Percentiles rank a stretch among this genome's conserved stretches.
Conservation (phyloP, 2,888 invertebrate genomes). For the Nomada ferruginata region DNA sequence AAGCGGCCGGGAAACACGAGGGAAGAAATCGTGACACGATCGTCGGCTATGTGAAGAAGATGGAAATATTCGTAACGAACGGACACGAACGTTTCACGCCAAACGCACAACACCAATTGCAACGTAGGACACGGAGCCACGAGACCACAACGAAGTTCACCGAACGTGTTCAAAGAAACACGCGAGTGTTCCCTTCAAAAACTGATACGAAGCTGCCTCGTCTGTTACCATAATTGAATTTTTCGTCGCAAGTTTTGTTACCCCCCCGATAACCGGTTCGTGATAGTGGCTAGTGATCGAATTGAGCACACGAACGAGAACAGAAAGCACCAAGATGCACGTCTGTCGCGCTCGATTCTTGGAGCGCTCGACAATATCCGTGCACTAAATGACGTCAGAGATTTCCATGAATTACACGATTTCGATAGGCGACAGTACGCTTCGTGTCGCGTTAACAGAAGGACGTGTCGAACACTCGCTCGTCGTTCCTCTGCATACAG, state of each 20-base stretch:
- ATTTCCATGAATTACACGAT: too few relatives aligned
- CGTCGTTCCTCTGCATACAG: too few relatives aligned
- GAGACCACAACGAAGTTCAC: background rate
- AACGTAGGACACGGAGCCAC: background rate
- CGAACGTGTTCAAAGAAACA: slow-evolving; percentile 1
- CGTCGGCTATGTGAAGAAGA: slow-evolving; percentile 32
- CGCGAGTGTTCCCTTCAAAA: background rate
- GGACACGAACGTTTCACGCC: background rate
- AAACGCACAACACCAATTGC: background rate
- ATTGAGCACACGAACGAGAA: too few relatives aligned
- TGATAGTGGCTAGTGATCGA: too few relatives aligned
- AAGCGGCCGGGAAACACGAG: background rate
- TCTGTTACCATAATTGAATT: too few relatives aligned
- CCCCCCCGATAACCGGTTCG: background rate
- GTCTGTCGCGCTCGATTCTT: too few relatives aligned
- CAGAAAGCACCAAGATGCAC: too few relatives aligned
- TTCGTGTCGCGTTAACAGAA: too few relatives aligned
- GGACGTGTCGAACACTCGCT: too few relatives aligned
- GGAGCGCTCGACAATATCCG: too few relatives aligned
- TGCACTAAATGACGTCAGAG: too few relatives aligned
- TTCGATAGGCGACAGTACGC: too few relatives aligned
- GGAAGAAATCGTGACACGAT: background rate
- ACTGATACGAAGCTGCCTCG: background rate
- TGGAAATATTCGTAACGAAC: slow-evolving; percentile 11
- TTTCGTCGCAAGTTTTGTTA: background rate